phyloP scores from a whole-genome alignment of 2,888 invertebrate genomes.

The Ephialtes manifestator region DNA sequence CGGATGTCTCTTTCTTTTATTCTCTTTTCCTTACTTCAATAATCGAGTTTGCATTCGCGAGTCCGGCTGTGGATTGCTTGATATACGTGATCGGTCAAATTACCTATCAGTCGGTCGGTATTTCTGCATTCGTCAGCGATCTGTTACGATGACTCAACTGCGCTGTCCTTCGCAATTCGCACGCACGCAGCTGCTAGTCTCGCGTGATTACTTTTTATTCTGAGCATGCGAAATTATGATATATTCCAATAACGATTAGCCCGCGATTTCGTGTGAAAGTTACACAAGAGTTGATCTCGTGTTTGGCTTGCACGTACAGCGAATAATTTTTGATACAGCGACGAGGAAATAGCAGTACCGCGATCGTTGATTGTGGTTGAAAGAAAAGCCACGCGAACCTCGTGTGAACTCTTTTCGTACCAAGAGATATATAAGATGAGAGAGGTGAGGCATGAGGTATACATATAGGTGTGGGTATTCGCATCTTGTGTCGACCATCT shows the following conservation, averaged over 20 bases:
- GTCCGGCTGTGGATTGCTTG: conserved; percentile 42
- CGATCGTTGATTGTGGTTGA: conserved; percentile 62
- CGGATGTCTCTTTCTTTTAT: conserved; percentile 18
- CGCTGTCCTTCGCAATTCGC: conserved; percentile 39
- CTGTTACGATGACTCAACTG: conserved; percentile 16
- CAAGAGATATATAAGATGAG: conserved; percentile 18
- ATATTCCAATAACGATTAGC: conserved; percentile 62
- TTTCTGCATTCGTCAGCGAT: conserved; percentile 44
- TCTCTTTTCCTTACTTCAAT: conserved; percentile 15
- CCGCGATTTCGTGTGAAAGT: conserved; percentile 57
- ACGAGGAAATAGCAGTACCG: conserved; percentile 29
- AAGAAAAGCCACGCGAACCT: conserved; percentile 55
- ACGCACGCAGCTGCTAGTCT: not conserved
- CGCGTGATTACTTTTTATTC: conserved; percentile 8
- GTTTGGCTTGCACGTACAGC: conserved; percentile 39
- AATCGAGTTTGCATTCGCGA: conserved; percentile 48
- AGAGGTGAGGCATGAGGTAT: conserved; percentile 22
- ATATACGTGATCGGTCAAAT: conserved; percentile 67
- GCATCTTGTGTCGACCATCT: conserved; percentile 30
- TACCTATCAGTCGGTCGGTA: conserved; percentile 42
- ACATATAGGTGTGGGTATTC: conserved; percentile 36
- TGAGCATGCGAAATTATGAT: conserved; percentile 46
- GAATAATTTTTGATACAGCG: conserved; percentile 64
- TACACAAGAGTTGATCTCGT: conserved; percentile 41
- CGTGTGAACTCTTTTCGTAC: conserved; percentile 66